Base-by-base conservation (phyloP, 2,797 vertebrate species). In the Psittacula echo region DNA sequence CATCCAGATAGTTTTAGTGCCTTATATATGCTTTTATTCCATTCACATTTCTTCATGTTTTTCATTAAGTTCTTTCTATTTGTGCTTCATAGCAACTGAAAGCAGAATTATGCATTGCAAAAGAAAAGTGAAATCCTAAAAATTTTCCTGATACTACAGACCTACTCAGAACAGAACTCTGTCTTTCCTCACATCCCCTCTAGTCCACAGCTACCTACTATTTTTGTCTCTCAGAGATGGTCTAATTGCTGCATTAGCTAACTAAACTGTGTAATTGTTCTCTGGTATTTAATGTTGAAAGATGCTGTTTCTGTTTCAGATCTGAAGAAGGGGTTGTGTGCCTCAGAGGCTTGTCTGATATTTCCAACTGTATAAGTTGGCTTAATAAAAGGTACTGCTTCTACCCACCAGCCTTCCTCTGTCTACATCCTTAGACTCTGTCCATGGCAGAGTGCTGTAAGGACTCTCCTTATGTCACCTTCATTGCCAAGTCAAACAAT, bases 261-360 rank as follows among this genome's bases (percentile, higher is more conserved):
- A 54, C 56, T 85, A 39, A 93, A 77, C 22, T 48, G 10, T 45
- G 29, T 82, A 61, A 56, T n/a, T 78, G 27, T 73, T 87, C n/a
- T 78, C 51, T 79, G 44, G 20, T 60, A 34, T 91, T 87, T 82
- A 70, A 44, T 41, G 87, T 71, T 37, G 61, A 74, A 94, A 93
- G 82, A 34, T 83, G 60, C 70, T 92, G 48, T 84, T 94, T 93
- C 53, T 93, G 1, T 82, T 92, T 87, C 80, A 90, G 70, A 79
- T 81, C 71, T 85, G 74, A 87, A 90, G 76, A 88, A 88, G 73
- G 47, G 34, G 19, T 65, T 89, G 23, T 80, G 44, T 74, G 48
- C 48, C 82, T 89, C 84, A 65, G 22, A 85, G 91, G 42, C 32
- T 92, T 89, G n/a, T 74, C 68, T 92, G 71, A 0, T 82, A 83